A percentile compares a stretch with the other conserved stretches of the same genome.
These are phyloP conservation scores for Paratilapia polleni DNA, from an alignment of 2,113 vertebrate species.

Conservation along the genomic window DNA sequence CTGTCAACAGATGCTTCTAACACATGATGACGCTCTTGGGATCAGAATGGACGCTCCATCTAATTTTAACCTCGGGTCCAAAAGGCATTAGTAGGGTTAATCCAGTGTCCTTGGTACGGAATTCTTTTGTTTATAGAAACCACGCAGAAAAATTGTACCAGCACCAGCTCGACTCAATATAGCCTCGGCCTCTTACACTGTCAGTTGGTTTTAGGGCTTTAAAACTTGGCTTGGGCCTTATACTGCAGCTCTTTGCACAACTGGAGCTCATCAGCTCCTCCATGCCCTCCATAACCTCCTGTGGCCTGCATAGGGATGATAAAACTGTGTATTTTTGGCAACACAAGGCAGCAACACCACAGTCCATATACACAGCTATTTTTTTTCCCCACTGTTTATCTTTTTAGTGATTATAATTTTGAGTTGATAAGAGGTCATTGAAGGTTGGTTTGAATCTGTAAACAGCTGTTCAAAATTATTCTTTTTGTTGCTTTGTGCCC, in stretches of 20 bases:
- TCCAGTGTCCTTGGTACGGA: conserved; percentile 83
- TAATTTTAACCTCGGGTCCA: conserved; percentile 90
- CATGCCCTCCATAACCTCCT: conserved; percentile 23
- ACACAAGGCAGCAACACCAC: conserved; percentile 23
- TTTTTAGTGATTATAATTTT: conserved; percentile 19
- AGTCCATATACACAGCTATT: neutral
- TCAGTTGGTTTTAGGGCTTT: conserved; percentile 59
- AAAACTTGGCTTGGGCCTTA: conserved; percentile 35
- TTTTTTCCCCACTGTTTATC: conserved; percentile 30
- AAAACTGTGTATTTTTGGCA: conserved; percentile 55
- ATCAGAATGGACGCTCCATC: conserved; percentile 87
- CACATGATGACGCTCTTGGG: conserved; percentile 89
- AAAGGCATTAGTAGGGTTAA: conserved; percentile 84
- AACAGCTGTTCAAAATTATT: conserved; percentile 29
- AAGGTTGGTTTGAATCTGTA: neutral
- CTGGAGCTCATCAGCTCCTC: conserved; percentile 18
- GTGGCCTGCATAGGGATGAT: conserved; percentile 31
- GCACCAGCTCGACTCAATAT: conserved; percentile 58
- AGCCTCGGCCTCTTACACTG: conserved; percentile 30
- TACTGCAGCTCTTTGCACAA: conserved; percentile 43
- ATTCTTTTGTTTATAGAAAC: conserved; percentile 82
- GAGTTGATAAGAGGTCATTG: conserved; percentile 12
- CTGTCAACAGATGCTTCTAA: conserved; percentile 97
- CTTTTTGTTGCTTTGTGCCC: neutral
- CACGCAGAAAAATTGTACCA: conserved; percentile 54